Evolutionary conservation across 2,888 invertebrate genomes (phyloP), one percentile per base, ranked within the genome.

Genomic region (Microctonus hyperodae): DNA sequence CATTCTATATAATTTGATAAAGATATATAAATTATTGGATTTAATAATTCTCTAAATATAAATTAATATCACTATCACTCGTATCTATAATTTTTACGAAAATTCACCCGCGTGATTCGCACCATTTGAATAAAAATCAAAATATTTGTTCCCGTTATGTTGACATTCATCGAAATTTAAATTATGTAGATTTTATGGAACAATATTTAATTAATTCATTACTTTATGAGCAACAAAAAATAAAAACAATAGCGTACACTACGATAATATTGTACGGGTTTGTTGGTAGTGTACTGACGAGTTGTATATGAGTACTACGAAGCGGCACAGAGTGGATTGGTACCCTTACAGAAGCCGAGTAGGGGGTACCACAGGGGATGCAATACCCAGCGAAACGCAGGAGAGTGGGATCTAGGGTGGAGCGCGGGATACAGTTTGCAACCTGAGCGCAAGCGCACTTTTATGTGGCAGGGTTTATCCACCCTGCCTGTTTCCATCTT

Each of bases 381-480:
- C 72, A 72, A 72, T 72, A 72, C 72, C 74, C 72, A 63, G 69
- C 31, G 16, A 64, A 68, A 59, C 44, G 67, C 69, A 69, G 55
- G 56, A 55, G 59, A 55, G 64, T 65, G 68, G 64, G 68, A 69
- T 69, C 64, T 62, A 59, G 61, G 60, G 60, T 44, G 53, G 50
- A 53, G 51, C 57, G 62, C 31, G 51, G n/a, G 60, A 57, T 57
- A 53, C 66, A 67, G 61, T 28, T 62, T 53, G 67, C 58, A 68
- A 72, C 65, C 64, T 70, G 63, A 31, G 68, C 73, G 73, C 73
- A 72, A 64, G 66, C 73, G 73, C 70, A 66, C 64, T 40, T 40
- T 50, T 57, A 64, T 65, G 67, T 68, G 63, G 65, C 72, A 70
- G 76, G 76, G 75, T 75, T 73, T 75, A 73, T 68, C 72, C 73